Conservation (phyloP, 2,888 invertebrate genomes). For the Synanthedon vespiformis region DNA sequence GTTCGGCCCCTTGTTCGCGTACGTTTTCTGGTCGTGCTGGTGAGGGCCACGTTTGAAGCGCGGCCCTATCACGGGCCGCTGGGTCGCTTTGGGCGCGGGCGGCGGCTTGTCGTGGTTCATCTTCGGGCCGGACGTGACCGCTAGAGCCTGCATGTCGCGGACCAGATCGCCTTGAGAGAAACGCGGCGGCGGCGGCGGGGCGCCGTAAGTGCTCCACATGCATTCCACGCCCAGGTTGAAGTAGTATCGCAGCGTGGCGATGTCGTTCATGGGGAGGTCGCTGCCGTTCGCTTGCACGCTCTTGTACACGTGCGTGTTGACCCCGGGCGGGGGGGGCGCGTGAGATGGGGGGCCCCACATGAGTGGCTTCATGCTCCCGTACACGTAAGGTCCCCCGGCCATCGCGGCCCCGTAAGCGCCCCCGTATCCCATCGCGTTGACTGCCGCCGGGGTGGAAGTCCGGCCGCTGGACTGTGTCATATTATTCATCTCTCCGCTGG, state of each 20-base stretch:
- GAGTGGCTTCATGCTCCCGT: conserved; percentile 36
- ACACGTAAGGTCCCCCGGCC: conserved; percentile 16
- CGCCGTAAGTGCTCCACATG: conserved; percentile 53
- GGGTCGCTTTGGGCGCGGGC: conserved; percentile 29
- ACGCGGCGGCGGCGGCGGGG: conserved; percentile 22
- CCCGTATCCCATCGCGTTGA: conserved; percentile 3
- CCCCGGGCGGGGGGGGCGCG: conserved; percentile 25
- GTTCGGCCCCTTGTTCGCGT: not conserved
- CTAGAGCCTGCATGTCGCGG: no score
- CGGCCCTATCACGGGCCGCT: conserved; percentile 49
- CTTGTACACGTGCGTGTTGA: conserved; percentile 34
- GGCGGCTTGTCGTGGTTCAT: conserved; percentile 12
- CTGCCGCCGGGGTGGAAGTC: conserved; percentile 1
- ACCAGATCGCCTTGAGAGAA: no score
- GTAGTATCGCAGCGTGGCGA: conserved; percentile 73
- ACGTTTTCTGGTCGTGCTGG: not conserved
- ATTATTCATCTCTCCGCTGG: no score
- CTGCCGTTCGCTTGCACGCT: conserved; percentile 64
- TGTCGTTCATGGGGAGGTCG: conserved; percentile 72
- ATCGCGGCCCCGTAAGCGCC: conserved; percentile 8
- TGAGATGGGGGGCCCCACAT: conserved; percentile 26
- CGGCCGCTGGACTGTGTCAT: not conserved
- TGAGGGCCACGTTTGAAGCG: conserved; percentile 21
- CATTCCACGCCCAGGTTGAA: conserved; percentile 76
- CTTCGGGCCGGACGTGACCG: not conserved